A percentile compares a stretch with the other conserved stretches of the same genome.
Conservation (phyloP, 2,797 vertebrate species). For the Echeneis naucrates region DNA sequence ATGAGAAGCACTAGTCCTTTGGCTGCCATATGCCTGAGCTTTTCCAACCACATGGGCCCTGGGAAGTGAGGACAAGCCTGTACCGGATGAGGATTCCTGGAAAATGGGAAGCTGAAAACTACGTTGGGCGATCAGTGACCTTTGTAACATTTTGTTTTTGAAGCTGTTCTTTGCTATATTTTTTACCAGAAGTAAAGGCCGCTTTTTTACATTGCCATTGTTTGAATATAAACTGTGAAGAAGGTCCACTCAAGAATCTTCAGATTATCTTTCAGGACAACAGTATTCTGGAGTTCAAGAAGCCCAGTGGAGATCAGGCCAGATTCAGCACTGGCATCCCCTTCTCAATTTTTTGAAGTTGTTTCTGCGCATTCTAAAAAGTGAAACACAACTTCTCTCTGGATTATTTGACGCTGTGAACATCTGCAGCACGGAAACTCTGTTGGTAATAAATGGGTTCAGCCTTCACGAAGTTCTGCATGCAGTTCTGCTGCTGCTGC, state of each 20-base stretch:
- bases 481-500: conserved; percentile 83
- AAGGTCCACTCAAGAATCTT: conserved; percentile 15
- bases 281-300: conserved; percentile 5
- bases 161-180: neutral
- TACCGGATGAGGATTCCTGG: conserved; percentile 40
- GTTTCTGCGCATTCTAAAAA: conserved; percentile 11
- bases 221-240: conserved; percentile 20
- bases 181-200: neutral
- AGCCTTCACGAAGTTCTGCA: conserved; percentile 69
- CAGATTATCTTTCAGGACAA: conserved; percentile 1
- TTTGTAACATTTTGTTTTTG: conserved; percentile 19
- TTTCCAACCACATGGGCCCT: conserved; percentile 22
- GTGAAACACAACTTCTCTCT: conserved; percentile 8
- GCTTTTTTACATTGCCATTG: conserved; percentile 4
- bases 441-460: conserved; percentile 71
- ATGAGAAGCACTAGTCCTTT: conserved; percentile 39
- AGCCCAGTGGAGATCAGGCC: conserved; percentile 5
- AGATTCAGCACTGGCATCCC: conserved; percentile 15
- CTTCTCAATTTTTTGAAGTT: neutral
- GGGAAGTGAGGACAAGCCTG: conserved; percentile 21
- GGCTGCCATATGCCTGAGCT: conserved; percentile 33
- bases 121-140: conserved; percentile 20
- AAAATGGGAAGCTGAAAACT: conserved; percentile 53
- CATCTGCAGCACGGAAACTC: neutral
- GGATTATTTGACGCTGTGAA: conserved; percentile 38